A percentile compares a stretch with the other conserved stretches of the same genome.
Evolutionary conservation across 2,113 vertebrate species (phyloP).

Genomic region (Hypocryptadius cinnamomeus): DNA sequence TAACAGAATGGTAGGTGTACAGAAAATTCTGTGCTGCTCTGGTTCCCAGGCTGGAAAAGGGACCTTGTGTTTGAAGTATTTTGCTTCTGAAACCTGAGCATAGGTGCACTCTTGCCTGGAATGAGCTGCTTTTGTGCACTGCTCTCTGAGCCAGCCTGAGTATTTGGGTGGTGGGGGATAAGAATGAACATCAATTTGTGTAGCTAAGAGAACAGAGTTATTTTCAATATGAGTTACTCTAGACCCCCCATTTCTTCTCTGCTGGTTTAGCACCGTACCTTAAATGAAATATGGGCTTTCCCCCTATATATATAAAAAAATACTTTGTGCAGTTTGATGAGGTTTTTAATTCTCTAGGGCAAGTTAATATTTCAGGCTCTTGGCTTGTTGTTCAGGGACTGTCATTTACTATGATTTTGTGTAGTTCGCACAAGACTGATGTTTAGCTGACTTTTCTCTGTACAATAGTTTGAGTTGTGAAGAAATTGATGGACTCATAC

Average conservation of each 20-base stretch:
- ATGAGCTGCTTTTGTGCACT: not conserved
- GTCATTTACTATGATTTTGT: not conserved
- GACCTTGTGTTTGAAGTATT: not conserved
- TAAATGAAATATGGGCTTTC: not conserved
- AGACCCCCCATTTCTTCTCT: not conserved
- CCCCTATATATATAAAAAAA: not conserved
- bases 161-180: not conserved
- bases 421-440: not conserved
- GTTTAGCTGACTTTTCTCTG: not conserved
- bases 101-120: not conserved
- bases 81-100: not conserved
- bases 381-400: not conserved
- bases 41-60: not conserved
- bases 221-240: not conserved
- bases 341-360: not conserved
- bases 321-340: not conserved
- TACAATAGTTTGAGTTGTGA: not conserved
- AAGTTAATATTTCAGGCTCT: not conserved
- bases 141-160: not conserved
- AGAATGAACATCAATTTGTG: not conserved
- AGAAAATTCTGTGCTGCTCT: not conserved
- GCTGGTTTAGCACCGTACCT: not conserved
- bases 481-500: not conserved
- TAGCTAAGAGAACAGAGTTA: not conserved
- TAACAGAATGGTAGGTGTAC: not conserved